Conservation (phyloP, 1,140 invertebrate species). For the Brachionus plicatilis region DNA sequence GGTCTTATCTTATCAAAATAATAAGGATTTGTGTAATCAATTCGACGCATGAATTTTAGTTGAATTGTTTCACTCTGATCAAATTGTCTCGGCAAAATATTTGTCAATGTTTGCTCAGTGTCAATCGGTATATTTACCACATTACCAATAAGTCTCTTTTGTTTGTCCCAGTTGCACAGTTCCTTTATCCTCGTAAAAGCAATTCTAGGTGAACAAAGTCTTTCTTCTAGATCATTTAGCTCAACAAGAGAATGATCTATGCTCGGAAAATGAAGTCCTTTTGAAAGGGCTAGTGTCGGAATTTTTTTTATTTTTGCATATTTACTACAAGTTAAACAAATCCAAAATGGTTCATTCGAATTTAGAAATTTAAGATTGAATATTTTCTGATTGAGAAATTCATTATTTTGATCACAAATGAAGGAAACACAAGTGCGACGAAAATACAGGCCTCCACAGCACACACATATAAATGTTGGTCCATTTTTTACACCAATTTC, state of each 20-base stretch:
- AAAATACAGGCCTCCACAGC: too few species aligned
- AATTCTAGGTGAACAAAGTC: too few species aligned
- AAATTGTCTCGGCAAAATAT: too few species aligned
- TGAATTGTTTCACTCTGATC: too few species aligned
- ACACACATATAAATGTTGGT: too few species aligned
- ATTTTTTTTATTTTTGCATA: background rate
- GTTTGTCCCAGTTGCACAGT: background rate
- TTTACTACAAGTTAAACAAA: background rate
- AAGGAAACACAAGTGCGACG: too few species aligned
- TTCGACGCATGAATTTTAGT: too few species aligned
- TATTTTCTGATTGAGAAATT: background rate
- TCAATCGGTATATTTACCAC: background rate
- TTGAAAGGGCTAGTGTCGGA: too few species aligned
- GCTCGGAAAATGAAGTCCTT: background rate
- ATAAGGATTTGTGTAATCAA: too few species aligned
- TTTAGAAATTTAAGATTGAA: background rate
- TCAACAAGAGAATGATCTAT: background rate
- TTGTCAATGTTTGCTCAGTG: too few species aligned
- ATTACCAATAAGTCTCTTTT: background rate
- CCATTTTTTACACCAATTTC: too few species aligned
- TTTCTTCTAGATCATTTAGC: constrained; percentile 11
- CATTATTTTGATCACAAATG: background rate
- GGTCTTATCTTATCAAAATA: background rate
- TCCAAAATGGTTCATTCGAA: background rate
- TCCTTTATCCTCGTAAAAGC: background rate